phyloP scores from a whole-genome alignment of 2,113 vertebrate species.

The Ciconia boyciana region DNA sequence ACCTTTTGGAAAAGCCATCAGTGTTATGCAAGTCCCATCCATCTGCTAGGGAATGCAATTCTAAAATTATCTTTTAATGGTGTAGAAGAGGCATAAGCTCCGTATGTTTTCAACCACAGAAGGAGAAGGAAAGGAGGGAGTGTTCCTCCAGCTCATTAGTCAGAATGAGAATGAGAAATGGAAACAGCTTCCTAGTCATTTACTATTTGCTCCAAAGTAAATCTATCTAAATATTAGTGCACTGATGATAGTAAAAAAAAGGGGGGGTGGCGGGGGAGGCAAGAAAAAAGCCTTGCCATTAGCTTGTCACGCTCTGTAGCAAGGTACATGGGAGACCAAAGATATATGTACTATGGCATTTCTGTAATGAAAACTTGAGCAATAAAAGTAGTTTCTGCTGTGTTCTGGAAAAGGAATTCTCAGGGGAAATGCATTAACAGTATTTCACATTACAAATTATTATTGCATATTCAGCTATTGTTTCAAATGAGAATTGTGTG shows the following conservation, averaged over 20 bases:
- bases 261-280: accelerated
- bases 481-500: conserved; percentile 45
- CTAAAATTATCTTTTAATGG: conserved; percentile 68
- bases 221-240: conserved; percentile 71
- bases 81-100: conserved; percentile 59
- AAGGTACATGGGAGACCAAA: conserved; percentile 29
- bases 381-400: conserved; percentile 50
- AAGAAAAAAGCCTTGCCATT: neutral
- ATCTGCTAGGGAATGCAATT: conserved; percentile 61
- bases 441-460: conserved; percentile 62
- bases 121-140: conserved; percentile 4
- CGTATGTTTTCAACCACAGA: conserved; percentile 62
- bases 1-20: conserved; percentile 43
- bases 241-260: conserved; percentile 44
- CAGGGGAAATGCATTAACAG: conserved; percentile 48
- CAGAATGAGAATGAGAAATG: conserved; percentile 71
- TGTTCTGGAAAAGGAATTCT: conserved; percentile 23
- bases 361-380: conserved; percentile 69
- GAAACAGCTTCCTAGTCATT: conserved; percentile 50
- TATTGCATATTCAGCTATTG: conserved; percentile 47
- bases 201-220: conserved; percentile 60
- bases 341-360: conserved; percentile 58
- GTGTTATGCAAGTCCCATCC: conserved; percentile 23
- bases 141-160: conserved; percentile 66
- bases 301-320: conserved; percentile 41